phyloP scores from a whole-genome alignment of 2,888 invertebrate species.

The Drosophila trichaetosa region DNA sequence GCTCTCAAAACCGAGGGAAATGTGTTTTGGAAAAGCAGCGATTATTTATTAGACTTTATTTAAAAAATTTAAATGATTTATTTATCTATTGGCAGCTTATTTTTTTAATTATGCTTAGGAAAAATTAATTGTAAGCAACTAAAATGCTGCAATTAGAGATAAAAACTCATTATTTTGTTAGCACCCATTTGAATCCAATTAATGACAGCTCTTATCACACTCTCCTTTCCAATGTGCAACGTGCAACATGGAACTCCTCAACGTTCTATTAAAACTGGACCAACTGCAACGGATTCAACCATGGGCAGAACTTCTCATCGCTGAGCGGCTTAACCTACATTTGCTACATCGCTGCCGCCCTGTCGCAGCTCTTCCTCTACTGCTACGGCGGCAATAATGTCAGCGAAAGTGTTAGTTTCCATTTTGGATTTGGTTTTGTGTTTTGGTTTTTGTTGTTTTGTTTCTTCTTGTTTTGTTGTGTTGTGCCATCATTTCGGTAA shows the following conservation, averaged over 20 bases:
- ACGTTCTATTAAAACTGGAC: constrained; percentile 9
- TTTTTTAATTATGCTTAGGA: not conserved
- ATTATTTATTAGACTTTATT: not conserved
- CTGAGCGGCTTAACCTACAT: constrained; percentile 80
- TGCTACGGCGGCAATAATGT: constrained; percentile 83
- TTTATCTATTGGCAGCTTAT: not conserved
- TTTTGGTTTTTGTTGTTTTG: constrained; percentile 7
- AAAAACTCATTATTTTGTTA: constrained; percentile 1
- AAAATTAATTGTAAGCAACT: not conserved
- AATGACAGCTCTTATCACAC: constrained; percentile 39
- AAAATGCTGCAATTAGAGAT: constrained; percentile 17
- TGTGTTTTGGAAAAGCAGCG: not conserved
- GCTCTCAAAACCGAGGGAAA: constrained; percentile 9
- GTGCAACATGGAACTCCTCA: not conserved
- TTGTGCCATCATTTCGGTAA: constrained; percentile 47
- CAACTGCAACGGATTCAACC: constrained; percentile 11
- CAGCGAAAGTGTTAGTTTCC: constrained; percentile 81
- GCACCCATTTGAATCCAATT: constrained; percentile 35
- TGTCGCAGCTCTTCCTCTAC: constrained; percentile 82
- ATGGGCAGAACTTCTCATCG: constrained; percentile 78
- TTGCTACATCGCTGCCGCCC: constrained; percentile 79
- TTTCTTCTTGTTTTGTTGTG: constrained; percentile 15
- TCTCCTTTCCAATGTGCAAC: constrained; percentile 11
- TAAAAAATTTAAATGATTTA: not conserved
- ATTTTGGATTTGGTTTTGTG: constrained; percentile 7